Evolutionary conservation across 2,797 vertebrate species (phyloP).

Genomic region (Smutsia gigantea): DNA sequence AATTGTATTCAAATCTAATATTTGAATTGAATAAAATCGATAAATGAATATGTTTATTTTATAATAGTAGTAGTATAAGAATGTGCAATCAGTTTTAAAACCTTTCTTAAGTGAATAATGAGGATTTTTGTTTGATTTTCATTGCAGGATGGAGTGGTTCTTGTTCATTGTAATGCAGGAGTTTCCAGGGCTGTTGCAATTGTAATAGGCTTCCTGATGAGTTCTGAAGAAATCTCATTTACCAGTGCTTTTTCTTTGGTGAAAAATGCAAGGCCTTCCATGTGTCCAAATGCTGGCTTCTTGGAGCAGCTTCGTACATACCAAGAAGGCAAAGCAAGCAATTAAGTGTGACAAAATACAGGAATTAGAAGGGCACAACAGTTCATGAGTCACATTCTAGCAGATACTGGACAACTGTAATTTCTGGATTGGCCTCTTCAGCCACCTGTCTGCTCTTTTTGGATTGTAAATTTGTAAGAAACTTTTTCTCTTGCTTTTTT

Average conservation of each 20-base stretch:
- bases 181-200: constrained; percentile 94
- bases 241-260: constrained; percentile 92
- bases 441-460: neutral
- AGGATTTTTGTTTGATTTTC: constrained; percentile 61
- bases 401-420: neutral
- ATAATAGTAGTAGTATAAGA: constrained; percentile 26
- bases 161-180: constrained; percentile 96
- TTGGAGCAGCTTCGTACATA: constrained; percentile 93
- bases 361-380: constrained; percentile 2
- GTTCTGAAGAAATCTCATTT: constrained; percentile 90
- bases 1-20: neutral
- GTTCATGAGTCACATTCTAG: constrained; percentile 35
- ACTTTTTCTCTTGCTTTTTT: neutral
- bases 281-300: constrained; percentile 95
- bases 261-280: constrained; percentile 91
- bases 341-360: constrained; percentile 76
- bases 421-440: constrained; percentile 54
- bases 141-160: constrained; percentile 92
- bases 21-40: neutral
- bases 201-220: constrained; percentile 95
- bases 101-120: constrained; percentile 19
- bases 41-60: constrained; percentile 9
- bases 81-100: neutral
- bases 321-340: constrained; percentile 82
- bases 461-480: neutral